These are phyloP conservation scores for Agrochola circellaris DNA, from an alignment of 2,888 invertebrate species.

Conservation along the genomic window DNA sequence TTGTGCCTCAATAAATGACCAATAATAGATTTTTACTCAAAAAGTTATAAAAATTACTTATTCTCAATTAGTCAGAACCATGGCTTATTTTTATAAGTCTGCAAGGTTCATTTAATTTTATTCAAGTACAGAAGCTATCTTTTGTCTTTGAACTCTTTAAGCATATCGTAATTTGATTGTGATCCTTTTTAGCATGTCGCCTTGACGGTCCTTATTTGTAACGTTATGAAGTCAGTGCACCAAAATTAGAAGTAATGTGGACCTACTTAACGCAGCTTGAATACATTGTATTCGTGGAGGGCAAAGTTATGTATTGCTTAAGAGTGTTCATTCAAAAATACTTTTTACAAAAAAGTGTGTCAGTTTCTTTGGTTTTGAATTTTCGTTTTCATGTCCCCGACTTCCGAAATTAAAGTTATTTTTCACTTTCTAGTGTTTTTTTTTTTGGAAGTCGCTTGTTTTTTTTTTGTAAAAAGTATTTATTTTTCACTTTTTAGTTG, in stretches of 20 bases:
- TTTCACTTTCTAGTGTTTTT: too few relatives aligned
- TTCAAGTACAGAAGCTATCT: background rate
- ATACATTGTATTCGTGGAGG: constrained; percentile 14
- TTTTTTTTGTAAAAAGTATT: too few relatives aligned
- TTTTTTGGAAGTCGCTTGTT: too few relatives aligned
- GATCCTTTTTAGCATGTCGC: constrained; percentile 34
- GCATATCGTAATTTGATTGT: constrained; percentile 45
- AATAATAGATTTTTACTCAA: background rate
- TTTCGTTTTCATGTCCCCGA: too few relatives aligned
- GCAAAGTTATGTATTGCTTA: background rate
- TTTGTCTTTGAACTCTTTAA: constrained; percentile 28
- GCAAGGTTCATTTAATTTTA: constrained; percentile 10
- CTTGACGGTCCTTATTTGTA: constrained; percentile 48
- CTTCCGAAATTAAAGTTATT: too few relatives aligned
- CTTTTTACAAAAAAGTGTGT: too few relatives aligned
- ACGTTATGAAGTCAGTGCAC: constrained; percentile 19
- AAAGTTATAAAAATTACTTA: background rate
- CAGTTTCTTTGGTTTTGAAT: too few relatives aligned
- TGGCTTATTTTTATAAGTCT: background rate
- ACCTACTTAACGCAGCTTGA: constrained; percentile 5
- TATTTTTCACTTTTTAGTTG: too few relatives aligned
- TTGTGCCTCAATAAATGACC: background rate
- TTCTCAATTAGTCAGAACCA: background rate
- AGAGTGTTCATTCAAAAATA: too few relatives aligned
- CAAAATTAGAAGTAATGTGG: constrained; percentile 18